Percentiles rank a stretch among this genome's conserved stretches.
Evolutionary conservation across 2,797 vertebrate species (phyloP).

Genomic region (Morelia viridis): DNA sequence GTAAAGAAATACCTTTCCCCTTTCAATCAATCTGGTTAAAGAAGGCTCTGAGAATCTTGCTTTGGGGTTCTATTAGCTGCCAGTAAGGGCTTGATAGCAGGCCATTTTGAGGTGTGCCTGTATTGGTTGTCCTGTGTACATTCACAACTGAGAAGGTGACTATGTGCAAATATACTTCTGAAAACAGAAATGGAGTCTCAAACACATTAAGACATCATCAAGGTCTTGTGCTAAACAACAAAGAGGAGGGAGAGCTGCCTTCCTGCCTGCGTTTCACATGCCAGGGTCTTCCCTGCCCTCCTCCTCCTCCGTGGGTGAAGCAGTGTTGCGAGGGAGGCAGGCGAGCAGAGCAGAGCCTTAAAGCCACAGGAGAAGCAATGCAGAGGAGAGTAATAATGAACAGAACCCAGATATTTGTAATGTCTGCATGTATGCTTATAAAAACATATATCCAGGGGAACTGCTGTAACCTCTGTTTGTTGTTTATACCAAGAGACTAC

Average conservation of each 20-base stretch:
- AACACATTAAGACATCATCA: slow-evolving; percentile 57
- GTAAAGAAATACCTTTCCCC: not conserved
- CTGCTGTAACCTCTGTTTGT: slow-evolving; percentile 55
- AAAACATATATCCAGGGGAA: slow-evolving; percentile 22
- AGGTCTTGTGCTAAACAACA: slow-evolving; percentile 37
- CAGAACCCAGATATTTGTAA: slow-evolving; percentile 35
- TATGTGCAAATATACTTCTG: not conserved
- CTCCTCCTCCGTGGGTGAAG: not conserved
- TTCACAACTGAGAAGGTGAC: not conserved
- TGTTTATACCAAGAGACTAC: slow-evolving; percentile 48
- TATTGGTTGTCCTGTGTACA: not conserved
- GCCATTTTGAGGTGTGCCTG: not conserved
- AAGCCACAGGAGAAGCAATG: slow-evolving; percentile 1
- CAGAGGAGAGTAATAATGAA: slow-evolving; percentile 62
- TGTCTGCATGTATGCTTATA: slow-evolving; percentile 22
- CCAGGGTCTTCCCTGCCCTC: not conserved
- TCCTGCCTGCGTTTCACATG: not conserved
- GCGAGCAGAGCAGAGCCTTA: not conserved
- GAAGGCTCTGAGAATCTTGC: not conserved
- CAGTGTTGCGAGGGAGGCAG: not conserved
- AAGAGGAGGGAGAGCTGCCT: slow-evolving; percentile 22
- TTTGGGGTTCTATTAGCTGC: not conserved
- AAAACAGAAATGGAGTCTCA: slow-evolving; percentile 63
- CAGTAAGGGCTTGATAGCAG: not conserved
- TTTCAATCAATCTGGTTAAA: not conserved